These are phyloP conservation scores for Hemicrepidius hirtus DNA, from an alignment of 2,888 invertebrate genomes.

Conservation along the genomic window DNA sequence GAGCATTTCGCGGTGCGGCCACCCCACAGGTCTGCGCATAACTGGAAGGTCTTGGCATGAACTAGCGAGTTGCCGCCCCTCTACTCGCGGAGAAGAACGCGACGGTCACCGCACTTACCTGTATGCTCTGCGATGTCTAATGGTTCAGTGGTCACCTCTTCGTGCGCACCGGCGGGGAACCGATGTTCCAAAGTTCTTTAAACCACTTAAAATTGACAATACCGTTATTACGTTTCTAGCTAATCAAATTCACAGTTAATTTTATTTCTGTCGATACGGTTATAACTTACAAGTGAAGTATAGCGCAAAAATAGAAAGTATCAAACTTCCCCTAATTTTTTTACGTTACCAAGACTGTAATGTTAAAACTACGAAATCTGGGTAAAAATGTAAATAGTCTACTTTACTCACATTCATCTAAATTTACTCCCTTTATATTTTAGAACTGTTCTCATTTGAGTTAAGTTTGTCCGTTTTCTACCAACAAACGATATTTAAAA, in stretches of 20 bases:
- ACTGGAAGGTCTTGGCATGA: slow-evolving; percentile 56
- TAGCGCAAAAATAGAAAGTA: too few species aligned
- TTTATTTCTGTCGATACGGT: not conserved
- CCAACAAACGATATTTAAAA: too few species aligned
- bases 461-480: too few species aligned
- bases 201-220: slow-evolving; percentile 10
- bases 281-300: too few species aligned
- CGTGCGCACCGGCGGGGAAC: slow-evolving; percentile 45
- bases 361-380: too few species aligned
- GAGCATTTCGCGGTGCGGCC: slow-evolving; percentile 45
- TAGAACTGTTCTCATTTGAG: too few species aligned
- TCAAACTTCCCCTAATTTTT: too few species aligned
- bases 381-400: too few species aligned
- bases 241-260: not conserved
- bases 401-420: too few species aligned
- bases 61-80: slow-evolving; percentile 53
- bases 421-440: too few species aligned
- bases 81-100: slow-evolving; percentile 49
- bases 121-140: slow-evolving; percentile 52
- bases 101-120: slow-evolving; percentile 58
- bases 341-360: too few species aligned
- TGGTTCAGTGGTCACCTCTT: slow-evolving; percentile 56
- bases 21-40: slow-evolving; percentile 56
- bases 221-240: not conserved
- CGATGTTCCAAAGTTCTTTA: slow-evolving; percentile 12